Percentiles rank a stretch among this genome's conserved stretches.
phyloP scores from a whole-genome alignment of 1,140 invertebrate genomes.

The Gerris buenoi region DNA sequence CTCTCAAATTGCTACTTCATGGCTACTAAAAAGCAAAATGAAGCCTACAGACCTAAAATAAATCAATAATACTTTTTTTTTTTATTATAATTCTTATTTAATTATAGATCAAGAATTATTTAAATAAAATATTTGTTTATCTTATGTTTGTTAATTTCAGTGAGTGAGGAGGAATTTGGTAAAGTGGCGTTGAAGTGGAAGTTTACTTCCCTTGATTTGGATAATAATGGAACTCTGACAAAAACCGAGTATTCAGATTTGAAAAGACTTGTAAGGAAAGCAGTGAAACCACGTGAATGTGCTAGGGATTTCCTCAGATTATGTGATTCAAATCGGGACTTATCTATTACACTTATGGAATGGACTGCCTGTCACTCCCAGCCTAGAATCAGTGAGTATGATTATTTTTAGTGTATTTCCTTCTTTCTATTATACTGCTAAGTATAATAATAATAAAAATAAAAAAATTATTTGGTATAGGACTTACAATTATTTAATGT shows the following conservation, averaged over 20 bases:
- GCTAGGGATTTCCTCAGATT: constrained; percentile 67
- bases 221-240: constrained; percentile 56
- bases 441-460: no score
- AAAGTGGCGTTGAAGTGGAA: constrained; percentile 63
- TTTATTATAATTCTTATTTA: no score
- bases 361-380: constrained; percentile 53
- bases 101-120: no score
- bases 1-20: no score
- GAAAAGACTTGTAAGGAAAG: constrained; percentile 61
- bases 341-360: constrained; percentile 53
- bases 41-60: no score
- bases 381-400: background rate
- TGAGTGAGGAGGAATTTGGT: constrained; percentile 23
- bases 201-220: constrained; percentile 60
- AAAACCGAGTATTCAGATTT: constrained; percentile 65
- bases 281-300: constrained; percentile 73
- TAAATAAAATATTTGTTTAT: no score
- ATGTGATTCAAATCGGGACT: constrained; percentile 68
- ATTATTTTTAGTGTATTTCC: no score
- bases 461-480: no score
- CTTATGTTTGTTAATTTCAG: background rate
- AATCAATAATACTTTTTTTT: no score
- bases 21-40: no score
- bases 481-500: no score
- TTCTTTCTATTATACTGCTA: no score